A percentile compares a stretch with the other conserved stretches of the same genome.
Evolutionary conservation across 2,888 invertebrate genomes (phyloP).

Genomic region (Pseudococcus jackbeardsleyi): DNA sequence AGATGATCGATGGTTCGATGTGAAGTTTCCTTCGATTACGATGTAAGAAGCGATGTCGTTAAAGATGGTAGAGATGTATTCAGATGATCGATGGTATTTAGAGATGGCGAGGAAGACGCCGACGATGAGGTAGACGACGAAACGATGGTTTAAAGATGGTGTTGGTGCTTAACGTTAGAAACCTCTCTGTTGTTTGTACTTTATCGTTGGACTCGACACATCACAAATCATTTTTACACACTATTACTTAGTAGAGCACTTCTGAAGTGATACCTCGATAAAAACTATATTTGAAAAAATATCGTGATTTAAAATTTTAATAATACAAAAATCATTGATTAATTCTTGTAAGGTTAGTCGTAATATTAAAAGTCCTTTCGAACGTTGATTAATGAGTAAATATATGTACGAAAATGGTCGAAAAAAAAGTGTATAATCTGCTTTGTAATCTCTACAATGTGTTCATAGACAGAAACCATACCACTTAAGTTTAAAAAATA

Average conservation of each 20-base stretch:
- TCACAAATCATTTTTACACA: conserved; percentile 59
- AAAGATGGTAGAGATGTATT: not conserved
- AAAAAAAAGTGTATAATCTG: not conserved
- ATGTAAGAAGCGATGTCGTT: not conserved
- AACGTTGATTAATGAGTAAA: not conserved
- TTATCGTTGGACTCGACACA: conserved; percentile 51
- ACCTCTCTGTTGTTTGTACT: not conserved
- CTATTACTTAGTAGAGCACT: conserved; percentile 63
- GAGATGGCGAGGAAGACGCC: not conserved
- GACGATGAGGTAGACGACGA: not conserved
- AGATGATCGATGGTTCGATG: not conserved
- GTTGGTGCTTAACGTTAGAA: conserved; percentile 46
- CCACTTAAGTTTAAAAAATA: conserved; percentile 17
- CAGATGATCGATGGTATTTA: conserved; percentile 21
- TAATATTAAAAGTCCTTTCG: not conserved
- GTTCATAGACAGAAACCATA: not conserved
- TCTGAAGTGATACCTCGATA: conserved; percentile 64
- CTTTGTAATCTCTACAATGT: not conserved
- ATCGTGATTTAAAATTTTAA: conserved; percentile 57
- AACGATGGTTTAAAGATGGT: conserved; percentile 25
- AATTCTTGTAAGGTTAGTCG: not conserved
- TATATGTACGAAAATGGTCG: not conserved
- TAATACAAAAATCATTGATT: not conserved
- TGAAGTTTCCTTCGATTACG: not conserved
- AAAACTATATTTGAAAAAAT: conserved; percentile 61